Base-by-base conservation (phyloP, 1,140 invertebrate genomes). In the Cherax quadricarinatus region DNA sequence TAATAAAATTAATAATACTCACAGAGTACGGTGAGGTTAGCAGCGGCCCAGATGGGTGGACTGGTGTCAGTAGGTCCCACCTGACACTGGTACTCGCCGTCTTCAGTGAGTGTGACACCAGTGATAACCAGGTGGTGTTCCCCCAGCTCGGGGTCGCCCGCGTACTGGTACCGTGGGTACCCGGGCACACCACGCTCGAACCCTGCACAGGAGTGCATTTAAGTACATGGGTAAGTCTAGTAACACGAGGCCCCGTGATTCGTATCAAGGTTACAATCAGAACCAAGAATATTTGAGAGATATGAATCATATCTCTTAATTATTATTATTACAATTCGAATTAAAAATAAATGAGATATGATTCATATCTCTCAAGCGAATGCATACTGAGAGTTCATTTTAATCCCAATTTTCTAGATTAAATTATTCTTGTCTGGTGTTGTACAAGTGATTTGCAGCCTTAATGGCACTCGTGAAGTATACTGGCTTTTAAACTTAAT, bases 11-110 rank as follows among this genome's bases (percentile, higher is more conserved):
- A 24, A 48, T n/a, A 18, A 60, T 16, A 66, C 62, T 66, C 82
- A 84, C 62, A 84, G 30, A 10, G 53, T 14, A 84, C 82, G 0
- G 82, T 84, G 10, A 84, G 60, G 30, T 85, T 85, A 24, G 83
- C 60, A 12, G 60, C 60, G 4, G 60, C 48, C 60, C 83, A 85
- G 60, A 85, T 70, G 2, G 83, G 83, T 1, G 83, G 60, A 6
- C 4, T 85, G 62, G n/a, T 60, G 12, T 57, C 70, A 49, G 85
- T 86, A 18, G 85, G 85, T 18, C 53, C 53, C 4, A 86, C 85
- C 41, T 73, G 62, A 51, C 62, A 86, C 85, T 86, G 85, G 62
- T 86, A 86, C 66, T 86, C 85, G 2, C 85, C 85, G 62, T 86
- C 85, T 9, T 86, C 85, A 5, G 62, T 75, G 18, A 86, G 86